Base-by-base conservation (phyloP, 2,797 vertebrate species). In the Emydoidea blandingii region DNA sequence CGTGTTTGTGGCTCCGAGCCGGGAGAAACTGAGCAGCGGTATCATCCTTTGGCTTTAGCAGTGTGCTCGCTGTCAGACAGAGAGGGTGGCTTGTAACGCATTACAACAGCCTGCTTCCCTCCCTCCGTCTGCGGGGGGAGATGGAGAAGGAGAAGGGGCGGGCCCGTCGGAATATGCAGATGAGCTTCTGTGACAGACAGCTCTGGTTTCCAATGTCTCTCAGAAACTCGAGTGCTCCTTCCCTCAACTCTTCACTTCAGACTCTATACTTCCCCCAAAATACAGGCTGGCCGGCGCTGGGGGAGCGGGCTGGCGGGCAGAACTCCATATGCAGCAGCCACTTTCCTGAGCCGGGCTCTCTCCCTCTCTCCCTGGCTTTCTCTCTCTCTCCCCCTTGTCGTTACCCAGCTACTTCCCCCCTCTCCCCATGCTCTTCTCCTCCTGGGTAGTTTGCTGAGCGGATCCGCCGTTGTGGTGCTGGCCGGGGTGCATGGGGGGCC, bases 171-270 rank as follows among this genome's bases (percentile, higher is more conserved):
- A 97, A 98, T 99, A 99, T 99, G 99, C 98, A 99, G 99, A 99
- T 99, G 99, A 99, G 98, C 97, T 93, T 91, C 97, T 96, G 97
- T 99, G 99, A 99, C 96, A 96, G 98, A 98, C 99, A 99, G 99
- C 98, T 99, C 98, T 85, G 98, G 98, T 99, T 99, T 99, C 99
- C 99, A 99, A 99, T 98, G 99, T 98, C 98, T 98, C 98, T 99
- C 98, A 98, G 99, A 99, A 99, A 99, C 99, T 99, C 98, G 97
- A 98, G 98, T 97, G 98, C 99, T 98, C 98, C 98, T 98, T 99
- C 98, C 98, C 98, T 98, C 98, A 98, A 98, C 98, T 99, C 98
- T 98, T 98, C 98, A 98, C 98, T 99, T 98, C 98, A 98, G 98
- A 98, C 98, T 98, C 98, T 98, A 96, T 98, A 97, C 98, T 97